Conservation (phyloP, 2,113 vertebrate genomes). For the Brachyhypopomus occidentalis region DNA sequence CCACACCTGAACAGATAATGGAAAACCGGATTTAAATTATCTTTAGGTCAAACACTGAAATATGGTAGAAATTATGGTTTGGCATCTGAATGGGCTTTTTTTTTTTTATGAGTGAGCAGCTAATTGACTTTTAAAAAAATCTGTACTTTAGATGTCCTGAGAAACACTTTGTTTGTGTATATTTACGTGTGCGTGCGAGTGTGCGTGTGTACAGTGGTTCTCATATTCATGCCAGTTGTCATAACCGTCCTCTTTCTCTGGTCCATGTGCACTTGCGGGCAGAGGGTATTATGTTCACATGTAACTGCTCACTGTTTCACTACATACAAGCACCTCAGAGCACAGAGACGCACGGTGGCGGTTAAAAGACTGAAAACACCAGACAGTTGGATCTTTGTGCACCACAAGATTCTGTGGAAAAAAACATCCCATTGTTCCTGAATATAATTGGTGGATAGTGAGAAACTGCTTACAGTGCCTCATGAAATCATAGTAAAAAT, state of each 20-base stretch:
- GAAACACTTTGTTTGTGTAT: neutral
- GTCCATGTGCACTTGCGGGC: neutral
- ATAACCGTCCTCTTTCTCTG: neutral
- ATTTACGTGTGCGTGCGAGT: slow-evolving; percentile 14
- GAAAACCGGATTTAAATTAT: slow-evolving; percentile 27
- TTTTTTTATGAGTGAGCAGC: neutral
- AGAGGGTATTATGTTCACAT: slow-evolving; percentile 4
- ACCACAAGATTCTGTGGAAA: neutral
- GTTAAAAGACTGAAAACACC: neutral
- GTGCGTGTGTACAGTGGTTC: neutral
- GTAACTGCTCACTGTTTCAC: slow-evolving; percentile 23
- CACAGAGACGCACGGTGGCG: neutral
- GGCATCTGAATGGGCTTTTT: neutral
- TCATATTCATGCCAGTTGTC: neutral
- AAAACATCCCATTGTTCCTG: neutral
- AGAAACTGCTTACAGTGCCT: neutral
- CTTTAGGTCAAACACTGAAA: neutral
- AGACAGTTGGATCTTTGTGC: neutral
- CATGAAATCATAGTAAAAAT: neutral
- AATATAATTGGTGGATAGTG: neutral
- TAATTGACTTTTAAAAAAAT: slow-evolving; percentile 9
- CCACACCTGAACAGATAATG: slow-evolving; percentile 48
- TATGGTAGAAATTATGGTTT: neutral
- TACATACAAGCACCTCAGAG: slow-evolving; percentile 24
- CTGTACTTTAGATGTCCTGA: neutral